Conservation (phyloP, 2,113 vertebrate species). For the Eretmochelys imbricata region DNA sequence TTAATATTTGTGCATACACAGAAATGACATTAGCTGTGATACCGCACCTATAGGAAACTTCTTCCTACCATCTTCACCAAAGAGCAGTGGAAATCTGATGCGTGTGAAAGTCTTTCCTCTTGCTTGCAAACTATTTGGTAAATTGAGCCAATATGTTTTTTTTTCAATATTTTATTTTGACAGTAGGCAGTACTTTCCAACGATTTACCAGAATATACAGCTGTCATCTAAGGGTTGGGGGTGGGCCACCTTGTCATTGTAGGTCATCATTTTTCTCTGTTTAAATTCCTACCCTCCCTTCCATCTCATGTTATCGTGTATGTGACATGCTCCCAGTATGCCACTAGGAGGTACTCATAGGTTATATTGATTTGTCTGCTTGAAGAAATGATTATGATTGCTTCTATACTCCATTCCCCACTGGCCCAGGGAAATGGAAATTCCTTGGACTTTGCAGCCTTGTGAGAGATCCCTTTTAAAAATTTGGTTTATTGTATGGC, state of each 20-base stretch:
- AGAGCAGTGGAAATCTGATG: slow-evolving; percentile 12
- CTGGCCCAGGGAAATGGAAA: not conserved
- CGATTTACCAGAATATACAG: not conserved
- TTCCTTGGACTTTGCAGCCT: not conserved
- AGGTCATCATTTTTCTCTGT: not conserved
- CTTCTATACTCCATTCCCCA: not conserved
- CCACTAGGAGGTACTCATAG: not conserved
- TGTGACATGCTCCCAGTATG: not conserved
- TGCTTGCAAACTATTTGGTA: not conserved
- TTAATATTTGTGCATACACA: slow-evolving; percentile 5
- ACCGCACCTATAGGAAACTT: slow-evolving; percentile 12
- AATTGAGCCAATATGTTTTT: not conserved
- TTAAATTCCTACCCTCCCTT: not conserved
- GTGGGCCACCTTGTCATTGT: not conserved
- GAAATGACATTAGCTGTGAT: slow-evolving; percentile 51
- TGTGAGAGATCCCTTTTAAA: not conserved
- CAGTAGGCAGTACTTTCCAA: not conserved
- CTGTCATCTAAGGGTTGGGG: not conserved
- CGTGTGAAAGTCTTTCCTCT: not conserved
- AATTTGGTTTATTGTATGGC: not conserved
- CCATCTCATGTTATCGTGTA: not conserved
- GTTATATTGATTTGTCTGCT: not conserved
- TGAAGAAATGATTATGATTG: not conserved
- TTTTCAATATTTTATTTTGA: not conserved
- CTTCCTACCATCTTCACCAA: slow-evolving; percentile 9